phyloP scores from a whole-genome alignment of 2,888 invertebrate species.

The Cremastobaeus sp. region DNA sequence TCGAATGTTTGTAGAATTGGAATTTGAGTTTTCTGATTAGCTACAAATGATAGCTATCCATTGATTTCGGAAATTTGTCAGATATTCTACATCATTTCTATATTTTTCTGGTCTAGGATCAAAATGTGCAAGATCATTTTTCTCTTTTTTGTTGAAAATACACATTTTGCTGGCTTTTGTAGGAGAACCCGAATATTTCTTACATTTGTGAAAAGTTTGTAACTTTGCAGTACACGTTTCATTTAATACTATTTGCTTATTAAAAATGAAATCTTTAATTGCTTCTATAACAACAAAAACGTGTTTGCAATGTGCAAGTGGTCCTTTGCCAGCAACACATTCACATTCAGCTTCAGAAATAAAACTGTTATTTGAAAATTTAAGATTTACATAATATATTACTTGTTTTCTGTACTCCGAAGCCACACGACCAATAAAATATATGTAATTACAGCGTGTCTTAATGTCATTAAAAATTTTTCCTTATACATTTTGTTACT shows the following conservation, averaged over 20 bases:
- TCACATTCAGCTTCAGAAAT: conserved; percentile 33
- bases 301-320: conserved; percentile 52
- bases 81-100: conserved; percentile 1
- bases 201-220: conserved; percentile 49
- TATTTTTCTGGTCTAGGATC: conserved; percentile 15
- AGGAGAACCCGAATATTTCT: conserved; percentile 39
- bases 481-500: conserved; percentile 10
- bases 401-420: conserved; percentile 9
- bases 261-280: conserved; percentile 31
- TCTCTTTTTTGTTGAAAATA: neutral
- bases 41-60: conserved; percentile 19
- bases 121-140: neutral
- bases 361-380: conserved; percentile 6
- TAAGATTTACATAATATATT: neutral
- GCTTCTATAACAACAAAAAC: conserved; percentile 39
- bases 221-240: conserved; percentile 22
- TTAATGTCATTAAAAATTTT: conserved; percentile 1
- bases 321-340: conserved; percentile 43
- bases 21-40: conserved; percentile 1
- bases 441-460: neutral
- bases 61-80: conserved; percentile 1
- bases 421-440: conserved; percentile 6
- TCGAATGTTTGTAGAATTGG: conserved; percentile 7
- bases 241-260: conserved; percentile 26
- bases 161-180: conserved; percentile 22